Evolutionary conservation across 2,888 invertebrate species (phyloP), one percentile per base, ranked within the genome.

Genomic region (Frankliniella intonsa): DNA sequence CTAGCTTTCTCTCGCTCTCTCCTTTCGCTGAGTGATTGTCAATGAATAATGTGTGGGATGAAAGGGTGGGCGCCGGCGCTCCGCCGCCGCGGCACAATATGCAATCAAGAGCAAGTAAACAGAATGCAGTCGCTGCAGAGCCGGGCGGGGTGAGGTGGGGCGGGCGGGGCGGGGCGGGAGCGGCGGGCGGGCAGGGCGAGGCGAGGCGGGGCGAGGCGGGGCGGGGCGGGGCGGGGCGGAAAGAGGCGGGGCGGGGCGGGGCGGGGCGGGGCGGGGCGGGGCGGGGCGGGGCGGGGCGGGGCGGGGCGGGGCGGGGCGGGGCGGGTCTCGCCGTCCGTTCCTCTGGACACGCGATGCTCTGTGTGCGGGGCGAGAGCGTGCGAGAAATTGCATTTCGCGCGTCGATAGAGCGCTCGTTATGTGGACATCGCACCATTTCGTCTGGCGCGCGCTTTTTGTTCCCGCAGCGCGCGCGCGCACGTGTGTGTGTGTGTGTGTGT

Each of bases 1-100:
- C 69, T 76, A 22, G 9, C 69, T 76, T 12, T 76, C 69, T 22
- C 22, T 55, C 55, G 9, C 55, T 55, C 55, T 55, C 55, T 55
- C 55, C 19, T 3, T 5, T 22, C 12, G 12, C 25, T 12, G 69
- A 11, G 69, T 25, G 11, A 76, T 76, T 76, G 69, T 76, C 69
- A 76, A 76, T 76, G 69, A 76, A 76, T 76, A 76, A 76, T 76
- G 69, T 38, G 38, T 25, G 22, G 69, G 69, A 76, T 76, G 69
- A 76, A 76, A 76, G 69, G 69, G 69, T 76, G 38, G 38, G 38
- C 38, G 38, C 38, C 38, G 38, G 5, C 38, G 38, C 38, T 38
- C 5, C 38, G 38, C 38, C 19, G 14, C 55, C 17, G 55, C 25
- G 8, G 25, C 25, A 76, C 69, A 76, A 76, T 76, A 76, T 76